Evolutionary conservation across 1,140 invertebrate species (phyloP).

Genomic region (Drosophila bifasciata): DNA sequence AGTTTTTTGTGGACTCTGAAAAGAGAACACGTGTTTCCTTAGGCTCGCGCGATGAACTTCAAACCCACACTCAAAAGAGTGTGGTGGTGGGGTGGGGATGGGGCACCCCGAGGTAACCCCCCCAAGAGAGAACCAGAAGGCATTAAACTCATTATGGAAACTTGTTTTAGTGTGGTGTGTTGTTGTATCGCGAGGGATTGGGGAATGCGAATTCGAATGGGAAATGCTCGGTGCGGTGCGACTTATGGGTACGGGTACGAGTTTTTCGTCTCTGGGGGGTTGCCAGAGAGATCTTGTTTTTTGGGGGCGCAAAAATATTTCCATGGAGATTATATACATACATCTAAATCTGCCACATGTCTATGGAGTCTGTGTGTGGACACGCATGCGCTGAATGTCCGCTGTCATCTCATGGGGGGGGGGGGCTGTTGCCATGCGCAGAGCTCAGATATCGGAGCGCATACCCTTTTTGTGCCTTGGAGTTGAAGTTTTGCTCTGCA

Average conservation of each 20-base stretch:
- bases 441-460: not conserved
- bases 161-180: constrained; percentile 47
- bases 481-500: too few relatives aligned
- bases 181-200: not conserved
- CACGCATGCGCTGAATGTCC: constrained; percentile 24
- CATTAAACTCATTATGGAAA: constrained; percentile 64
- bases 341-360: not conserved
- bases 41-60: constrained; percentile 6
- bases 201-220: not conserved
- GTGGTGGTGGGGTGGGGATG: not conserved
- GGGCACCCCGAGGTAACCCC: constrained; percentile 22
- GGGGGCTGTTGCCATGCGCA: constrained; percentile 41
- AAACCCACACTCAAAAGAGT: not conserved
- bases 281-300: not conserved
- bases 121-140: constrained; percentile 13
- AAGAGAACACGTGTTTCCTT: constrained; percentile 32
- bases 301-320: too few relatives aligned
- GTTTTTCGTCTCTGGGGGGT: too few relatives aligned
- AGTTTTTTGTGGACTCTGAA: constrained; percentile 2
- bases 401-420: constrained; percentile 19
- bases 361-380: not conserved
- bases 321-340: not conserved
- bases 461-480: constrained; percentile 2
- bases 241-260: not conserved
- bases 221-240: constrained; percentile 18